Conservation (phyloP, 2,888 invertebrate species). For the Tenthredo amoena region DNA sequence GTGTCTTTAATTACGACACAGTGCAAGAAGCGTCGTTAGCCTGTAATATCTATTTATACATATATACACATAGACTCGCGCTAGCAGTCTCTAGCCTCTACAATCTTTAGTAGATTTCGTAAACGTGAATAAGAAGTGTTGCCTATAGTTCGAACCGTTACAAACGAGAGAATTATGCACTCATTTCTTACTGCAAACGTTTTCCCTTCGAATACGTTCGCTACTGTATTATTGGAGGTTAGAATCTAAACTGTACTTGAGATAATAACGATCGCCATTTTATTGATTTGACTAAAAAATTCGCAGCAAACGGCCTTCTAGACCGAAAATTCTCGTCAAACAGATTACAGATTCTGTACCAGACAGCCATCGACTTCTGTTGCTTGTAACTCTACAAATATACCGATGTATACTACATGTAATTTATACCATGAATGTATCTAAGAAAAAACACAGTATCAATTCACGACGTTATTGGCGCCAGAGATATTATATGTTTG, state of each 20-base stretch:
- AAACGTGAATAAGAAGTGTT: conserved; percentile 12
- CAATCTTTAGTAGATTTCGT: conserved; percentile 16
- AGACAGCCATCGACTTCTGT: not conserved
- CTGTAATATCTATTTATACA: conserved; percentile 26
- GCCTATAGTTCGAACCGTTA: not conserved
- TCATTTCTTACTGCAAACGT: not conserved
- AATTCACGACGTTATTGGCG: conserved; percentile 14
- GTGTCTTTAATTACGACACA: conserved; percentile 23
- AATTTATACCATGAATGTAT: not conserved
- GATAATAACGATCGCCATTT: not conserved
- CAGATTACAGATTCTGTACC: conserved; percentile 17
- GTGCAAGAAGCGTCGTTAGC: not conserved
- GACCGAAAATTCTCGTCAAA: not conserved
- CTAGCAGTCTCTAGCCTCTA: conserved; percentile 22
- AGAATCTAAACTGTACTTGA: not conserved
- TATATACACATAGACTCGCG: not conserved
- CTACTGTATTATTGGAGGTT: not conserved
- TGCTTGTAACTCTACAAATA: not conserved
- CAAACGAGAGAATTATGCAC: not conserved
- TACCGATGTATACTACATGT: not conserved
- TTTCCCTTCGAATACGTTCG: not conserved
- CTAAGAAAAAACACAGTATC: not conserved
- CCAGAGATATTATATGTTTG: not conserved
- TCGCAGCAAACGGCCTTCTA: not conserved
- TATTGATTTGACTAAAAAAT: not conserved